Evolutionary conservation across 2,888 invertebrate species (phyloP), one percentile per base, ranked within the genome.

Genomic region (Erebia aethiops): DNA sequence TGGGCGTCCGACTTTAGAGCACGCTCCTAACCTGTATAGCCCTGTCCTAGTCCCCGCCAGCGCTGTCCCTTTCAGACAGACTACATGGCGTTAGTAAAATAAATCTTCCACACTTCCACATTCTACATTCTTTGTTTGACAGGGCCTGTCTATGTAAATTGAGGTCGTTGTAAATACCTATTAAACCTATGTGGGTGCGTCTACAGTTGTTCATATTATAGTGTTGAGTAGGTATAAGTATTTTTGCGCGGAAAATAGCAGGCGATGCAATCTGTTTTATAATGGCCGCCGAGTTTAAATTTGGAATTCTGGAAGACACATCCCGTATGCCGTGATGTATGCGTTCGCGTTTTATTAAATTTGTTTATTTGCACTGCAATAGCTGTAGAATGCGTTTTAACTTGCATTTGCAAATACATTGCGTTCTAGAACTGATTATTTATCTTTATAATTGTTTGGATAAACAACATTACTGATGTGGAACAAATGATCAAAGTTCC

Each of bases 281-380:
- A 82, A 82, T 83, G 83, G 81, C 78, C 76, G 77, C 64, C 77
- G 74, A 70, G 78, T 82, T 84, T 84, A 83, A 81, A 83, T 85
- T 85, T 84, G 82, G 84, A 84, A 81, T 82, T 76, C 75, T 77
- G 76, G 76, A 76, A 81, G 79, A 80, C 78, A 74, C 76, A 79
- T 78, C 77, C 77, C 79, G 79, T 81, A 79, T 80, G 79, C 77
- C 75, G 76, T 75, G 77, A 78, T 78, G 76, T 76, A 76, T 4
- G 77, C 77, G 76, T 74, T 71, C 75, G 74, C 72, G 76, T 78
- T 81, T 80, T 81, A 81, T 79, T 78, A 79, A 75, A 74, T 77
- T 76, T 78, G 76, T 76, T 77, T 77, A 74, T 74, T 74, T 74
- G 63, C 60, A 64, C 60, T 74, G 63, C 60, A 61, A 64, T 74